phyloP scores from a whole-genome alignment of 2,888 invertebrate genomes.

The Ectemnius lituratus region DNA sequence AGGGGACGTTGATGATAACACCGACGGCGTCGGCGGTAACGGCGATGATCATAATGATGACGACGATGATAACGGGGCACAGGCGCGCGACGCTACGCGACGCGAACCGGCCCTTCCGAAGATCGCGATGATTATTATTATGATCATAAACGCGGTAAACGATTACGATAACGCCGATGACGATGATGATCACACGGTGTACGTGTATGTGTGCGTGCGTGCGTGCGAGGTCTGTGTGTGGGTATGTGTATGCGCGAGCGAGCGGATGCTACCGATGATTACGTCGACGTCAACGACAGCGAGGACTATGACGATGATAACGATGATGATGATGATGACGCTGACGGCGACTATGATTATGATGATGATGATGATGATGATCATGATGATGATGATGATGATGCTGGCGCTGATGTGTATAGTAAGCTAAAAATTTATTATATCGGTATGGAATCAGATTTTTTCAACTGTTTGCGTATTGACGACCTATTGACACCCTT shows the following conservation, averaged over 20 bases:
- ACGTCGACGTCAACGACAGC: slow-evolving; percentile 34
- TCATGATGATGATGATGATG: slow-evolving; percentile 65
- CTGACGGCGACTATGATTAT: slow-evolving; percentile 12
- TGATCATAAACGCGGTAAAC: slow-evolving; percentile 40
- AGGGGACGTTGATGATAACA: slow-evolving; percentile 60
- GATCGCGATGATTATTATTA: slow-evolving; percentile 45
- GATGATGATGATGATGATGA: slow-evolving; percentile 55
- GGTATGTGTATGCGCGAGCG: slow-evolving; percentile 5
- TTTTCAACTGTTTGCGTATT: slow-evolving; percentile 75
- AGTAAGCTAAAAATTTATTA: slow-evolving; percentile 76
- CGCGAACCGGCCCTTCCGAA: slow-evolving; percentile 19
- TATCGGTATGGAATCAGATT: slow-evolving; percentile 76
- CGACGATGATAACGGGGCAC: slow-evolving; percentile 28
- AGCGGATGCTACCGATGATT: slow-evolving; percentile 33
- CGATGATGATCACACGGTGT: slow-evolving; percentile 3
- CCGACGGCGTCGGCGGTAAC: slow-evolving; percentile 46
- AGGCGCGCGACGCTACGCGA: slow-evolving; percentile 6
- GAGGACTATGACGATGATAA: slow-evolving; percentile 41
- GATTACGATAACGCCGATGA: slow-evolving; percentile 42
- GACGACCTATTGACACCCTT: slow-evolving; percentile 71
- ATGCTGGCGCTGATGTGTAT: slow-evolving; percentile 71
- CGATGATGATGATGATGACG: slow-evolving; percentile 46
- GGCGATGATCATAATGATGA: slow-evolving; percentile 57
- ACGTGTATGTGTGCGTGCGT: too few relatives aligned
- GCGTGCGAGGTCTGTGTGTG: too few relatives aligned